Percentiles rank a stretch among this genome's conserved stretches.
Conservation (phyloP, 1,140 invertebrate species). For the Neodiprion fabricii region DNA sequence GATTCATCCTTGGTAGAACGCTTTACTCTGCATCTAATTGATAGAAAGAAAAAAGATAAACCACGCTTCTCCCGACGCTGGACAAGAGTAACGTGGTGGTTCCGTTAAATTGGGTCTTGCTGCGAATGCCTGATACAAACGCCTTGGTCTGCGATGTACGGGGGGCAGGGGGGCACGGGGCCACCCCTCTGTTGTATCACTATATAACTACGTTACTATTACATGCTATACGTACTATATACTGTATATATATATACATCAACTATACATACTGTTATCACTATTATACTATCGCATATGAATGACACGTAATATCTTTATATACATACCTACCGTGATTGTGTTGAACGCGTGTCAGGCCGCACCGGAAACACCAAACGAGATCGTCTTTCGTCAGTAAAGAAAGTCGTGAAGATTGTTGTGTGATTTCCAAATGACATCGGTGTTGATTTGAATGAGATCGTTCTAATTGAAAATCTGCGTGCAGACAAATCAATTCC, state of each 20-base stretch:
- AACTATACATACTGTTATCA: conserved; percentile 29
- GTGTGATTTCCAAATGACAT: too few relatives aligned
- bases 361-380: too few relatives aligned
- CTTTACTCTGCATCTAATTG: too few relatives aligned
- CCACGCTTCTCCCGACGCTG: too few relatives aligned
- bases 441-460: too few relatives aligned
- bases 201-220: conserved; percentile 54
- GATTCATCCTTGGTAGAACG: too few relatives aligned
- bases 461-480: too few relatives aligned
- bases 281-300: conserved; percentile 30
- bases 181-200: conserved; percentile 56
- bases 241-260: conserved; percentile 2
- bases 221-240: conserved; percentile 21
- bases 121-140: conserved; percentile 1
- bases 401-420: too few relatives aligned
- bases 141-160: conserved; percentile 16
- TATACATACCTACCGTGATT: conserved; percentile 40
- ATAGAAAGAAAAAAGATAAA: conserved; percentile 21
- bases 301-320: conserved; percentile 39
- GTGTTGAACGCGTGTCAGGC: conserved; percentile 32
- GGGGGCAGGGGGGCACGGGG: conserved; percentile 54
- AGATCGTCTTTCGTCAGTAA: too few relatives aligned
- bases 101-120: too few relatives aligned
- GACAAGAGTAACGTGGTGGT: too few relatives aligned
- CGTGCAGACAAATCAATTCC: too few relatives aligned